Base-by-base conservation (phyloP, 2,888 invertebrate species). In the Lepidocyrtoides sp. region DNA sequence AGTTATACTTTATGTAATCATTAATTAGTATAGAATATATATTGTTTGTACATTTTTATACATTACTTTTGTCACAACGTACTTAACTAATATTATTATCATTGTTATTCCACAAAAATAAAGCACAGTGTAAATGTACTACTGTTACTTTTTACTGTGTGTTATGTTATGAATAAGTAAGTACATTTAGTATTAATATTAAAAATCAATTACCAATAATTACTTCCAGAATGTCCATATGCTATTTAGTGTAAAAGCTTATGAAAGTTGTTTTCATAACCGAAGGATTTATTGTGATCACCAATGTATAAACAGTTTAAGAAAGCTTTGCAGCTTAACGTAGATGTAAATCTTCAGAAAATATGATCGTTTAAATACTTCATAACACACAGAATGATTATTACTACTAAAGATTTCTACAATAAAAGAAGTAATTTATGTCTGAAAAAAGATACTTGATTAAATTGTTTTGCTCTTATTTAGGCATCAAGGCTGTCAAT, bases 11-110 rank as follows among this genome's bases (percentile, higher is more conserved):
- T n/a, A n/a, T n/a, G n/a, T n/a, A n/a, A n/a, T n/a, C n/a, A n/a
- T n/a, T n/a, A n/a, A n/a, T n/a, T n/a, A 36, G 36, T 36, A 7
- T 36, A 36, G 3, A 57, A 8, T 57, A 63, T 63, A 12, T 63
- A 41, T 26, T 66, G 41, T 83, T 83, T 83, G 63, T 83, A 83
- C 82, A 83, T 63, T 83, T 83, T 83, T 83, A 83, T 83, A 83
- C 82, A 36, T n/a, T 51, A 26, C 41, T 23, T 69, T 72, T 72
- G 44, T 66, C 66, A 66, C 66, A 66, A 66, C 12, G n/a, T 32
- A 32, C 32, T 26, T 26, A n/a, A 14, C 29, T 63, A 29, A 12
- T 29, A 26, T 63, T 29, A 10, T 54, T 54, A 60, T 26, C 14
- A 63, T 63, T 63, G 23, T 63, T 63, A 23, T 57, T 57, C 23